These are phyloP conservation scores for Astyanax mexicanus DNA, from an alignment of 2,797 vertebrate genomes.

Conservation along the genomic window DNA sequence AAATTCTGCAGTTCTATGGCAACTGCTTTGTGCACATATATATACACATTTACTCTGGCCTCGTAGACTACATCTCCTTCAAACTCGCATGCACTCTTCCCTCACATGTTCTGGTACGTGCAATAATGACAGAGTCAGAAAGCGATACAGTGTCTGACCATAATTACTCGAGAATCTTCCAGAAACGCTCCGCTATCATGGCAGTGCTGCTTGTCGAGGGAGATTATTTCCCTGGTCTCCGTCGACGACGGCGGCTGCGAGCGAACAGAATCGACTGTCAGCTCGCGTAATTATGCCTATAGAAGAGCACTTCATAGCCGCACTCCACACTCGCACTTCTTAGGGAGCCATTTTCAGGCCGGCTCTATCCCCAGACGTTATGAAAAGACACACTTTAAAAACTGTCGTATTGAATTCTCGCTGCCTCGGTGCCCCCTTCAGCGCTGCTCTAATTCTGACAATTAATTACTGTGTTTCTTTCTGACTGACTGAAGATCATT, in stretches of 20 bases:
- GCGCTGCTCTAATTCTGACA: constrained; percentile 68
- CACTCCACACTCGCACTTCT: constrained; percentile 72
- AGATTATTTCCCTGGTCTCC: constrained; percentile 56
- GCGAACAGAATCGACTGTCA: constrained; percentile 78
- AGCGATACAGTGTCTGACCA: constrained; percentile 50
- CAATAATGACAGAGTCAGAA: constrained; percentile 47
- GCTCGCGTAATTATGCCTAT: constrained; percentile 77
- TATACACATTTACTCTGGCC: constrained; percentile 18
- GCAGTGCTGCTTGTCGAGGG: constrained; percentile 50
- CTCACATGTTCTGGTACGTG: constrained; percentile 49
- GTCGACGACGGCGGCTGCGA: constrained; percentile 47
- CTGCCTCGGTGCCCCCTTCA: constrained; percentile 50
- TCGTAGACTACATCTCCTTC: background rate
- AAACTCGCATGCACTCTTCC: constrained; percentile 36
- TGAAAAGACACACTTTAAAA: constrained; percentile 76
- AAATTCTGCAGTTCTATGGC: no score
- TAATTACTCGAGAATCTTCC: constrained; percentile 58
- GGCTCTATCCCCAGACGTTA: constrained; percentile 73
- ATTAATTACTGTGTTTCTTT: constrained; percentile 74
- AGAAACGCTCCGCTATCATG: constrained; percentile 56
- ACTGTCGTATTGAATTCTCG: constrained; percentile 62
- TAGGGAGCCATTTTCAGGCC: constrained; percentile 74
- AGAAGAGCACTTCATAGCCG: constrained; percentile 75
- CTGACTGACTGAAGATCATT: constrained; percentile 69
- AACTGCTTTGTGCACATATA: no score